Evolutionary conservation across 2,888 invertebrate species (phyloP).

Genomic region (Cheilosia soror): DNA sequence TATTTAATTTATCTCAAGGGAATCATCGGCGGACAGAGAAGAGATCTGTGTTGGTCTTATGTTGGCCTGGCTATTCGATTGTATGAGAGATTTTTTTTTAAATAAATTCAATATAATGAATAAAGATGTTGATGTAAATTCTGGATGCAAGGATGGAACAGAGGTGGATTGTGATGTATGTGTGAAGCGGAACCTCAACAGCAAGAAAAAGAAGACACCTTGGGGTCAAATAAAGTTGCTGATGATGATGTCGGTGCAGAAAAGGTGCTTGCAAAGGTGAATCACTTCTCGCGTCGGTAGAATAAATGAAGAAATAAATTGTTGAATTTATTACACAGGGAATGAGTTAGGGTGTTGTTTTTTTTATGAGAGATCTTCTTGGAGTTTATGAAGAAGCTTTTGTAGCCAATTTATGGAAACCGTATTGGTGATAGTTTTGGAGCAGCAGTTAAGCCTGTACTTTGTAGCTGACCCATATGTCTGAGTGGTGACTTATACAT

Average conservation of each 20-base stretch:
- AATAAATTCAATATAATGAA: constrained; percentile 24
- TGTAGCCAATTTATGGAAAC: too few relatives aligned
- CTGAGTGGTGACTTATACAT: too few relatives aligned
- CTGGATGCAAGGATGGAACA: not conserved
- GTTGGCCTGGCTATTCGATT: constrained; percentile 5
- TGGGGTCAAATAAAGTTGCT: not conserved
- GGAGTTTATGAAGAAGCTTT: too few relatives aligned
- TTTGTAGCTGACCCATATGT: too few relatives aligned
- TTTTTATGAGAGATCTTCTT: too few relatives aligned
- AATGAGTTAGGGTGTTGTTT: constrained; percentile 16
- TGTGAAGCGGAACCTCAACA: not conserved
- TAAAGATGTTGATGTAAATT: constrained; percentile 1
- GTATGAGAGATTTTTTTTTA: not conserved
- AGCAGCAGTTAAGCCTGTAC: too few relatives aligned
- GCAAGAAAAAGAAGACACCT: not conserved
- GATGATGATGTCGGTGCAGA: not conserved
- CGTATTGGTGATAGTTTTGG: too few relatives aligned
- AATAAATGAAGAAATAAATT: constrained; percentile 49
- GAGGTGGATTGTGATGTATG: constrained; percentile 1
- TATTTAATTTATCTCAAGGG: constrained; percentile 15
- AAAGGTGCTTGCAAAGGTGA: constrained; percentile 15
- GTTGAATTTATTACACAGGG: constrained; percentile 10
- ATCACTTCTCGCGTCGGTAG: constrained; percentile 20
- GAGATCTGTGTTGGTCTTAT: constrained; percentile 1
- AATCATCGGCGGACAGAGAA: constrained; percentile 8